Base-by-base conservation (phyloP, 2,888 invertebrate species). In the Acanthosepion esculentum region DNA sequence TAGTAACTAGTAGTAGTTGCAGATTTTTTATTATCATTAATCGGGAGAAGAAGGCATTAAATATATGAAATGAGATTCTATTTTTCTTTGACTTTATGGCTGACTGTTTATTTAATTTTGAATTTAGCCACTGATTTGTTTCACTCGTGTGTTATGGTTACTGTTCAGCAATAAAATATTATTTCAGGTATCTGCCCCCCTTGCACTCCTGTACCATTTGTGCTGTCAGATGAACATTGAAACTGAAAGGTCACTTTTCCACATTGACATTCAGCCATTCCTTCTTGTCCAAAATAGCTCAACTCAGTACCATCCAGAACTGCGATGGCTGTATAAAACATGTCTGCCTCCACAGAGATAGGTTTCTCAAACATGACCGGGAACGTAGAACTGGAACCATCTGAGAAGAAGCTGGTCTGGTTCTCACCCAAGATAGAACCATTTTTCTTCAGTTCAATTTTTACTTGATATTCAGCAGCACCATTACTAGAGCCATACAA, bases 151-250 rank as follows among this genome's bases (percentile, higher is more conserved):
- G 26, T n/a, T 4, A 4, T 78, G n/a, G 10, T 1, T n/a, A 78
- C 5, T n/a, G n/a, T n/a, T 78, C 78, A 78, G 78, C 96, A 96
- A 97, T 99, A 99, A 97, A 99, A 99, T 96, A 99, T 99, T 95
- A 99, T 98, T 98, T 99, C 99, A 7, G 99, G 99, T 97, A 99
- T 99, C 98, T 99, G 99, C 92, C 99, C 99, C 94, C 99, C 99
- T 98, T 99, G 99, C 20, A 99, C 99, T 20, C 99, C 99, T 1
- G 99, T 99, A 94, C 99, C 99, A 97, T 99, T 99, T 94, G 99
- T 99, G 98, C 99, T 99, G 97, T 99, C 99, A 15, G 99, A 99
- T 94, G 99, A 99, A 97, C 99, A 99, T 97, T 99, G 99, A 98
- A 99, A 99, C 98, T 99, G 99, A 98, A 99, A 99, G 95, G 99